phyloP scores from a whole-genome alignment of 2,797 vertebrate species.

The Coranthus polyacanthus region DNA sequence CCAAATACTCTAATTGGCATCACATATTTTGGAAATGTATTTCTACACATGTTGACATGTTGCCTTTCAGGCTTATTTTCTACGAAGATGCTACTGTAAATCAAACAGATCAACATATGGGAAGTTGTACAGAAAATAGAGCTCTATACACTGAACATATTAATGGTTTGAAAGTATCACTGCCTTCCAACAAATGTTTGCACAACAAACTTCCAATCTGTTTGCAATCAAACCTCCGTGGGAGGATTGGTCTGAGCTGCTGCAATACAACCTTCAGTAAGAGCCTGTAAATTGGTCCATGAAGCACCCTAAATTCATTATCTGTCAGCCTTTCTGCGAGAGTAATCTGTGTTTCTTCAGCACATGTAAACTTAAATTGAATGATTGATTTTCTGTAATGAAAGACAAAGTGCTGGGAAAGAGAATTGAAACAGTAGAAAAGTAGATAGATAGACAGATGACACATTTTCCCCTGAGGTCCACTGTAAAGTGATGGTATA shows the following conservation, averaged over 20 bases:
- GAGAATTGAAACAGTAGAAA: background rate
- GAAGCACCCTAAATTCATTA: conserved; percentile 16
- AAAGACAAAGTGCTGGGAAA: conserved; percentile 32
- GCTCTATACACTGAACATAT: conserved; percentile 6
- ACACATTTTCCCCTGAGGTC: conserved; percentile 31
- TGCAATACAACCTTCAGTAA: conserved; percentile 10
- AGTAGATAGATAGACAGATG: conserved; percentile 20
- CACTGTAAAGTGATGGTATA: conserved; percentile 11
- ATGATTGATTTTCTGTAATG: conserved; percentile 43
- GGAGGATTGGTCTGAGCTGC: conserved; percentile 17
- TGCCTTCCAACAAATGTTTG: conserved; percentile 33
- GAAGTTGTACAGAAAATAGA: too few relatives aligned
- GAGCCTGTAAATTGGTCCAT: conserved; percentile 21
- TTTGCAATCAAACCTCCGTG: conserved; percentile 45
- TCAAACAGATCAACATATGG: too few relatives aligned
- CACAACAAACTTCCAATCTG: conserved; percentile 27
- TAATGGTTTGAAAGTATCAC: conserved; percentile 17
- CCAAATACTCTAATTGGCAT: too few relatives aligned
- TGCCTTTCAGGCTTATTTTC: too few relatives aligned
- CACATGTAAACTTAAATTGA: conserved; percentile 23
- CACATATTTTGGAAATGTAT: too few relatives aligned
- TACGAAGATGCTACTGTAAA: too few relatives aligned
- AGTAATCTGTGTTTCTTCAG: conserved; percentile 2
- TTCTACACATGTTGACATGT: too few relatives aligned
- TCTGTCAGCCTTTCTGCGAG: background rate